Base-by-base conservation (phyloP, 2,888 invertebrate genomes). In the Acholoe squamosa region DNA sequence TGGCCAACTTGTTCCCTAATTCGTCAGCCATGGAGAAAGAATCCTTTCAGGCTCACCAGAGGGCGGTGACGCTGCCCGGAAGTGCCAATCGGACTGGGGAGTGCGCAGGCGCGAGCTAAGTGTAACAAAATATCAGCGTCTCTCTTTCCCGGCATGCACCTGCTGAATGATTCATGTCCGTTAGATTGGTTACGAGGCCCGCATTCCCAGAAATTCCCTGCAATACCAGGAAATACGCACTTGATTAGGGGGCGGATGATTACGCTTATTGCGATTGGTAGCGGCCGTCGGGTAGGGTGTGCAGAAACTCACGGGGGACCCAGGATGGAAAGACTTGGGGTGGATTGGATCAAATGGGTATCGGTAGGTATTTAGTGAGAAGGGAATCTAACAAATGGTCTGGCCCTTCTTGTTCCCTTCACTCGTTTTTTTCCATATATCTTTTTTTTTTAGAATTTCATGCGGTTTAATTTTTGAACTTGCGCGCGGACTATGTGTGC, bases 201-300 rank as follows among this genome's bases (percentile, higher is more conserved):
- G 67, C 89, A 89, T 61, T 89, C 89, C 67, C 25, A 56, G 89
- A 89, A 89, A 89, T 67, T 89, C 89, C 33, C 89, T 25, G n/a
- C 34, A 43, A 89, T 67, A 67, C 89, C 67, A 67, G 89, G 89
- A 89, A 89, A 89, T 89, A 67, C 61, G 61, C 89, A 89, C 89
- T 89, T 89, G 67, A 89, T 89, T 89, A 89, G 89, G 67, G 28
- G 67, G 89, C 89, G 61, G 89, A 86, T 86, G 86, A 86, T 86
- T 86, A 86, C 54, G 86, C 86, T 28, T 54, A 86, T 86, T 86
- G 86, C 86, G 86, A 86, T 86, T 86, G 86, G 54, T 54, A 54
- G 54, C 86, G 67, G 89, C 89, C 14, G 33, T 0, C 61, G 89
- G n/a, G 67, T 34, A 16, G 22, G 12, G n/a, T 14, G 89, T 34